phyloP scores from a whole-genome alignment of 2,888 invertebrate genomes.

The Bursaphelenchus okinawaensis region DNA sequence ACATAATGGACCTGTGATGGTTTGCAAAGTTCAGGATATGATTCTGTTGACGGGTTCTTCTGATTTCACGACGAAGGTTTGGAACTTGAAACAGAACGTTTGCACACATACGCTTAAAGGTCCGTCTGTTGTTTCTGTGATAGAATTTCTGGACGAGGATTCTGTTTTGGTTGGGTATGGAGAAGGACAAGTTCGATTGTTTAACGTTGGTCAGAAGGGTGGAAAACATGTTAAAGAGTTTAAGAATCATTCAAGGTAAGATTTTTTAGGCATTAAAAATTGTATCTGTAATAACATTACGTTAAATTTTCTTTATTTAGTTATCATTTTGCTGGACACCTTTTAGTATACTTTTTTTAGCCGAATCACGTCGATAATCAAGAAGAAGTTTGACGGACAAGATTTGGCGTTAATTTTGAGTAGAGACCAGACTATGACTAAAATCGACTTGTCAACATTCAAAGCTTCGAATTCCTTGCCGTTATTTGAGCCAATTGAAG shows the following conservation, averaged over 20 bases:
- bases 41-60: slow-evolving; percentile 23
- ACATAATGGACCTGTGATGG: slow-evolving; percentile 42
- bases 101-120: slow-evolving; percentile 47
- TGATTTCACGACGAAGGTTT: slow-evolving; percentile 31
- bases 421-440: slow-evolving; percentile 43
- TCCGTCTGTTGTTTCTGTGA: slow-evolving; percentile 33
- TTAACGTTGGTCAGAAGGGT: slow-evolving; percentile 32
- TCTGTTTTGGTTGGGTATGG: slow-evolving; percentile 43
- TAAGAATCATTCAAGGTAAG: slow-evolving; percentile 36
- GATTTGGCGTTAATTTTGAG: slow-evolving; percentile 31
- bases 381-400: neutral
- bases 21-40: slow-evolving; percentile 21
- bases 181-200: slow-evolving; percentile 37
- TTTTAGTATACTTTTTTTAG: slow-evolving; percentile 8
- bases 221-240: slow-evolving; percentile 32
- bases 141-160: slow-evolving; percentile 34
- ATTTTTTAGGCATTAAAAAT: neutral
- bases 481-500: slow-evolving; percentile 40
- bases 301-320: too few relatives aligned
- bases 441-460: slow-evolving; percentile 40
- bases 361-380: slow-evolving; percentile 16
- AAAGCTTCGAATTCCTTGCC: slow-evolving; percentile 35
- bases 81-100: slow-evolving; percentile 36
- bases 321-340: too few relatives aligned
- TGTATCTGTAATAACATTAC: neutral